Evolutionary conservation across 2,797 vertebrate species (phyloP), one percentile per base, ranked within the genome.

Genomic region (Oryzias sinensis): DNA sequence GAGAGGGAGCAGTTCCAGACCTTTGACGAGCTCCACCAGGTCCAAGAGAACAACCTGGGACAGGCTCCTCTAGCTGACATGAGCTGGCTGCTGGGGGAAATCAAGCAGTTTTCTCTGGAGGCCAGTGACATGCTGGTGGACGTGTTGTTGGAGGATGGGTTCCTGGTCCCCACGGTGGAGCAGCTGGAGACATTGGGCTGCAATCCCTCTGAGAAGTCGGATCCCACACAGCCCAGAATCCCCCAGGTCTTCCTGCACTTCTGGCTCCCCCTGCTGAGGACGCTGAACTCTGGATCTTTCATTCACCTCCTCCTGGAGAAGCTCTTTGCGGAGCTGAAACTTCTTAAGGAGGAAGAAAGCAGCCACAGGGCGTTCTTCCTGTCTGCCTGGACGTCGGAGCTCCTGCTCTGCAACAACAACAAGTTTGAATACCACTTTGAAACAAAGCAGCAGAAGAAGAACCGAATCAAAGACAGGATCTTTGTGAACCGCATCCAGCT

Each of bases 231-330:
- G 40, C 89, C 90, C 1, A 72, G 84, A 59, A 62, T 98, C 46
- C 93, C 95, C 59, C 88, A 76, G 14, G 49, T 68, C 0, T 91
- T 97, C 74, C 89, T 94, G 64, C 89, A 87, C 15, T 95, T 98
- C 65, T 99, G 97, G 97, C 91, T 96, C 62, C 95, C 95, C 1
- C 87, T 98, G 57, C 86, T 98, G 55, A 94, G 92, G 81, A 79
- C 86, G 49, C 88, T 98, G 44, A 93, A 93, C 70, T 93, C 93
- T 0, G 83, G 74, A 5, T 55, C 73, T 20, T 96, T 97, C 53
- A 88, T 94, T 0, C 93, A 93, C 68, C 77, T 88, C 40, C 73
- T 98, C 4, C 83, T 98, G 59, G 94, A 96, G 65, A 96, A 93
- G 80, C 93, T 97, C 68, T 93, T 98, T 37, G 20, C 56, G 0